Evolutionary conservation across 2,113 vertebrate genomes (phyloP).

Genomic region (Pheucticus melanocephalus): DNA sequence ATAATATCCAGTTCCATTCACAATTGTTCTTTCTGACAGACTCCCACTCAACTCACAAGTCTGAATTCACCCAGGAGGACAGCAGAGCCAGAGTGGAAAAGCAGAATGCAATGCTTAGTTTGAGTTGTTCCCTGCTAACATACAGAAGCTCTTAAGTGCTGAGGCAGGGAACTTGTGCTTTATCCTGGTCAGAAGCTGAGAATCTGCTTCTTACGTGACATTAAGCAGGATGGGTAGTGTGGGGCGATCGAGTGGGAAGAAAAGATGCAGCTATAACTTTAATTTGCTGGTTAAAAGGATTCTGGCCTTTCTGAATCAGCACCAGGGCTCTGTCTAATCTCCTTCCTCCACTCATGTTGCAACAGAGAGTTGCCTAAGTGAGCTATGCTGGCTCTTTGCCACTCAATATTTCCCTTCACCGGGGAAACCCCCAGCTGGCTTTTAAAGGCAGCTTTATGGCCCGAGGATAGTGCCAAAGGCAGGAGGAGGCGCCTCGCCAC

Average conservation of each 20-base stretch:
- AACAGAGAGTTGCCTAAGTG: constrained; percentile 50
- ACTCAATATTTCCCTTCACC: constrained; percentile 60
- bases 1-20: background rate
- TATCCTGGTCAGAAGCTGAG: background rate
- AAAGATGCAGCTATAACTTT: constrained; percentile 15
- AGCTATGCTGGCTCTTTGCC: constrained; percentile 57
- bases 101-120: background rate
- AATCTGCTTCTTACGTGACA: background rate
- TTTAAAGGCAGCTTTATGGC: constrained; percentile 28
- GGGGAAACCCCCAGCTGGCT: constrained; percentile 53
- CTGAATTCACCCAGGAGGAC: background rate
- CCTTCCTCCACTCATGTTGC: constrained; percentile 49
- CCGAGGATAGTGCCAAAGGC: background rate
- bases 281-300: constrained; percentile 29
- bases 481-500: background rate
- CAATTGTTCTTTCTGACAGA: background rate
- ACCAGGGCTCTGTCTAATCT: constrained; percentile 35
- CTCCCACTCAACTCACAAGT: background rate
- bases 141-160: background rate
- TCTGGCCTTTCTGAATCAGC: constrained; percentile 27
- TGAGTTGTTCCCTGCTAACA: background rate
- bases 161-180: background rate
- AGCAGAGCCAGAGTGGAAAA: background rate
- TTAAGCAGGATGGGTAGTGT: background rate
- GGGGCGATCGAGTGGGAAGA: background rate